Evolutionary conservation across 2,888 invertebrate species (phyloP).

Genomic region (Monochamus alternatus): DNA sequence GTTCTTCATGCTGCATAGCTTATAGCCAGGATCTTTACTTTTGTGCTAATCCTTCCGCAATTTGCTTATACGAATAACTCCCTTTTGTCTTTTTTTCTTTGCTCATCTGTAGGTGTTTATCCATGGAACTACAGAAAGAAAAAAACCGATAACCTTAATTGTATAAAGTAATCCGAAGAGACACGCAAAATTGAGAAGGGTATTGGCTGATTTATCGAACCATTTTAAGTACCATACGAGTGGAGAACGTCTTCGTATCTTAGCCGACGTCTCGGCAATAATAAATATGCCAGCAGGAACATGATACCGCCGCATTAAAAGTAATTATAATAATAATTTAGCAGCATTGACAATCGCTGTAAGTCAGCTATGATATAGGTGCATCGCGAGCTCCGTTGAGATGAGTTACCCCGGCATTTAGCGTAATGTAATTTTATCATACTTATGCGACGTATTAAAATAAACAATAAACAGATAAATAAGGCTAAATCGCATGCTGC

Average conservation of each 20-base stretch:
- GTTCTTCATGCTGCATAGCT: too few relatives aligned
- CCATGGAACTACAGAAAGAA: background rate
- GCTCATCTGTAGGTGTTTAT: background rate
- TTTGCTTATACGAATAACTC: too few relatives aligned
- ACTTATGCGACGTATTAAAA: slow-evolving; percentile 38
- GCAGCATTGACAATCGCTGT: slow-evolving; percentile 61
- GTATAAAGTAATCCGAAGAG: slow-evolving; percentile 7
- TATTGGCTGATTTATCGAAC: slow-evolving; percentile 51
- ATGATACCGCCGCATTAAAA: slow-evolving; percentile 68
- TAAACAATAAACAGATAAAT: slow-evolving; percentile 29
- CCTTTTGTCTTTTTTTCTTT: too few relatives aligned
- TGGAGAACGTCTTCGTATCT: slow-evolving; percentile 57
- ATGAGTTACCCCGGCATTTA: slow-evolving; percentile 40
- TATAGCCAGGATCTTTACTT: too few relatives aligned
- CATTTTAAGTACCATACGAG: slow-evolving; percentile 56
- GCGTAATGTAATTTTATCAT: slow-evolving; percentile 43
- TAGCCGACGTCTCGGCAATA: slow-evolving; percentile 57
- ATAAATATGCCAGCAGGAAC: slow-evolving; percentile 68
- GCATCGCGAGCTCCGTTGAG: slow-evolving; percentile 50
- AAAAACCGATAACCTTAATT: slow-evolving; percentile 8
- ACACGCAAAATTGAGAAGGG: slow-evolving; percentile 46
- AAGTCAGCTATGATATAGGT: slow-evolving; percentile 63
- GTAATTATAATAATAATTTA: slow-evolving; percentile 69
- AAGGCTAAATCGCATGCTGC: slow-evolving; percentile 8
- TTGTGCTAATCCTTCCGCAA: too few relatives aligned